Evolutionary conservation across 2,113 vertebrate species (phyloP).

Genomic region (Cyprinodon tularosa): DNA sequence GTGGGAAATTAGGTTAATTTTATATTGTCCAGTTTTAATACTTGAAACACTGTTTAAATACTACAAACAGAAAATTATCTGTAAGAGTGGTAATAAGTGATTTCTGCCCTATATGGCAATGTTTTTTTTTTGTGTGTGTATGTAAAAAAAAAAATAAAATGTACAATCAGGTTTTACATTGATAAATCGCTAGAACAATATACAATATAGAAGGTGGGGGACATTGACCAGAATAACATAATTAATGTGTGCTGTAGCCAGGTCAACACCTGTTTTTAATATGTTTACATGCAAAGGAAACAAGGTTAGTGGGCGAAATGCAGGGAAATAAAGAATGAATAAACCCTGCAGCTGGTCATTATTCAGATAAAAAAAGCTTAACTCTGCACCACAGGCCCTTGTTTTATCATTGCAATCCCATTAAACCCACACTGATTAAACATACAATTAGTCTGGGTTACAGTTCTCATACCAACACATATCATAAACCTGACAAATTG

Average conservation of each 20-base stretch:
- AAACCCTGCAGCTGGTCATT: constrained; percentile 10
- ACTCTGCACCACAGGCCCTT: background rate
- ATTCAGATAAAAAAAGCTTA: constrained; percentile 5
- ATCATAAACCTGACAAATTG: no score
- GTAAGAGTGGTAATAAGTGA: no score
- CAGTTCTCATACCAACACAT: background rate
- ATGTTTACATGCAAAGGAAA: constrained; percentile 7
- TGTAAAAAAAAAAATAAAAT: no score
- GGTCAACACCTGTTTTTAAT: constrained; percentile 4
- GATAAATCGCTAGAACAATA: constrained; percentile 1
- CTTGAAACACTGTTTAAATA: no score
- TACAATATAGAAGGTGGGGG: background rate
- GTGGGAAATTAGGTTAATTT: no score
- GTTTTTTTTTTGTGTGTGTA: no score
- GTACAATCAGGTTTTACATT: no score
- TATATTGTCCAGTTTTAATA: no score
- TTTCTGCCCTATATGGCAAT: no score
- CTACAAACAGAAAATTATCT: no score
- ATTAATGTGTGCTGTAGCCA: constrained; percentile 2
- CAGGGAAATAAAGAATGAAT: background rate
- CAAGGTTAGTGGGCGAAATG: background rate
- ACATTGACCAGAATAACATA: background rate
- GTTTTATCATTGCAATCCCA: constrained; percentile 9
- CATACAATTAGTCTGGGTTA: background rate
- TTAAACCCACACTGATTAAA: background rate